A percentile compares a stretch with the other conserved stretches of the same genome.
Evolutionary conservation across 2,888 invertebrate species (phyloP).

Genomic region (Epirrhoe tristata): DNA sequence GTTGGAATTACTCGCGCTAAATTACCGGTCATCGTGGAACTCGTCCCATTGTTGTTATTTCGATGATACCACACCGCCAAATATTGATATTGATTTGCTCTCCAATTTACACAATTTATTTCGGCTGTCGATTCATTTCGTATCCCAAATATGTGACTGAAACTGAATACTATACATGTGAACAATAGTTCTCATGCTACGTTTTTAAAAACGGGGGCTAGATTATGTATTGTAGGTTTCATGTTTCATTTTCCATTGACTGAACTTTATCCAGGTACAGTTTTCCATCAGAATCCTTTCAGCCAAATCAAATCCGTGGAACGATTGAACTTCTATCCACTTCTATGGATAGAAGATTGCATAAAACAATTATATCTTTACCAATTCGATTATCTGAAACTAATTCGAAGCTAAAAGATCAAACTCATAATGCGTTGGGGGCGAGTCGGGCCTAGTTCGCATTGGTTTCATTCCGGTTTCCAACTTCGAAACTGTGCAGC

Average conservation of each 20-base stretch:
- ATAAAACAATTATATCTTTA: conserved; percentile 10
- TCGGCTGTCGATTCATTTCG: conserved; percentile 44
- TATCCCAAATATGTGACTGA: conserved; percentile 24
- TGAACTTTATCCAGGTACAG: neutral
- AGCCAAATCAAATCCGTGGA: neutral
- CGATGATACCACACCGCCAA: conserved; percentile 61
- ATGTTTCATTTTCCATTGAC: neutral
- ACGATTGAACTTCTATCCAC: neutral
- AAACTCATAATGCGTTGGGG: conserved; percentile 59
- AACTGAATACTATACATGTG: conserved; percentile 5
- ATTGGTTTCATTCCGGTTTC: conserved; percentile 53
- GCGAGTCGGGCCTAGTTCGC: conserved; percentile 57
- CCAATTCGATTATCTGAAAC: conserved; percentile 15
- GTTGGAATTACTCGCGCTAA: conserved; percentile 68
- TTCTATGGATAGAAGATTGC: neutral
- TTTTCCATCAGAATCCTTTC: conserved; percentile 2
- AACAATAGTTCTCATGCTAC: conserved; percentile 4
- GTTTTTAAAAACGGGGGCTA: neutral
- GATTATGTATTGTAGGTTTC: neutral
- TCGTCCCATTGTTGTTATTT: conserved; percentile 59
- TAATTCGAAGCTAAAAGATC: conserved; percentile 53
- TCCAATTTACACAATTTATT: conserved; percentile 45
- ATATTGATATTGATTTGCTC: conserved; percentile 67
- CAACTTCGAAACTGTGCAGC: conserved; percentile 69
- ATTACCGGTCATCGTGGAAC: conserved; percentile 72